A percentile compares a stretch with the other conserved stretches of the same genome.
phyloP scores from a whole-genome alignment of 2,888 invertebrate species.

The Stramonita haemastoma region DNA sequence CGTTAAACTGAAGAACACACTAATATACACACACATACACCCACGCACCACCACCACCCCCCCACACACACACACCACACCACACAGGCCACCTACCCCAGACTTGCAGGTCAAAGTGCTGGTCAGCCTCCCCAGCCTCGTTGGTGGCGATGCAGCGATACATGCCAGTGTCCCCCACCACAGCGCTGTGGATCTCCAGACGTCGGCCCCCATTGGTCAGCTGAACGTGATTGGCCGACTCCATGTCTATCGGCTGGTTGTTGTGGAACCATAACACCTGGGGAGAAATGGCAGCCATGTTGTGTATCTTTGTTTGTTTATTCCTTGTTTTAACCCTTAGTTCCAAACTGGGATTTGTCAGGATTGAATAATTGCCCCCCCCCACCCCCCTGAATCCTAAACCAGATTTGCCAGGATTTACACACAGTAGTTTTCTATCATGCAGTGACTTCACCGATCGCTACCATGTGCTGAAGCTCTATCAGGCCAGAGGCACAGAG shows the following conservation, averaged over 20 bases:
- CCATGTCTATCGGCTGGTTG: conserved; percentile 58
- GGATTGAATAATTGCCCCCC: too few species aligned
- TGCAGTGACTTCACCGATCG: too few species aligned
- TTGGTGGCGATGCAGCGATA: conserved; percentile 79
- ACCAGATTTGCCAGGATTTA: too few species aligned
- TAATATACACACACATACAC: too few species aligned
- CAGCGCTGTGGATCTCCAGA: conserved; percentile 62
- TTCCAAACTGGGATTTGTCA: too few species aligned
- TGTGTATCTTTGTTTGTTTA: too few species aligned
- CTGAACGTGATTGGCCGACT: conserved; percentile 52
- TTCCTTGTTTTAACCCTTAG: too few species aligned
- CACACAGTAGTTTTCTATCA: too few species aligned
- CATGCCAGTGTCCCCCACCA: conserved; percentile 63
- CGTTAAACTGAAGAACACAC: too few species aligned
- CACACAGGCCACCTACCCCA: conserved; percentile 60
- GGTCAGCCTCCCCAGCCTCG: conserved; percentile 77
- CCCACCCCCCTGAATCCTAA: too few species aligned
- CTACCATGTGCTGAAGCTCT: too few species aligned
- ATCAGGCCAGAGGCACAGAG: too few species aligned
- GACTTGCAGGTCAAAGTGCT: conserved; percentile 70
- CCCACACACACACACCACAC: background rate
- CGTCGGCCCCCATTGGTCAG: conserved; percentile 63
- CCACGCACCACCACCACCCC: background rate
- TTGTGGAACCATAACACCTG: conserved; percentile 71
- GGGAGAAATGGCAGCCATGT: background rate